Conservation (phyloP, 2,797 vertebrate species). For the Enoplosus armatus region DNA sequence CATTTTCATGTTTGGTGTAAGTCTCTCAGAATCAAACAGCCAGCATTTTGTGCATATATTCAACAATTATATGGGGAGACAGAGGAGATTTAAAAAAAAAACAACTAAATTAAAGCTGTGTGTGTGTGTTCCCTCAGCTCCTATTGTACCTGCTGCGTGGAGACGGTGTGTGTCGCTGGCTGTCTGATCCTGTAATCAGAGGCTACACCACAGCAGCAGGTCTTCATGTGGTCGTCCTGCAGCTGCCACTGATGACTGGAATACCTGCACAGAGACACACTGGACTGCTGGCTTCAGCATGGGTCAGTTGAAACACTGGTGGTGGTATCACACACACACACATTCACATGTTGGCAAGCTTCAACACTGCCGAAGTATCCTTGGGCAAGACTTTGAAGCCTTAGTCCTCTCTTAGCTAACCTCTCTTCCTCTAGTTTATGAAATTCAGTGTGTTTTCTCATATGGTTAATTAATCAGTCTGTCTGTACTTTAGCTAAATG, state of each 20-base stretch:
- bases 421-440: not conserved
- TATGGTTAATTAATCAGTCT: not conserved
- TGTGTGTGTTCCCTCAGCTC: slow-evolving; percentile 77
- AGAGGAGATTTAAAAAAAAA: not conserved
- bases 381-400: slow-evolving; percentile 8
- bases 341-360: not conserved
- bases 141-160: slow-evolving; percentile 88
- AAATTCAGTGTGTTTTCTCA: not conserved
- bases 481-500: not conserved
- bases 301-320: slow-evolving; percentile 81
- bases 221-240: slow-evolving; percentile 87
- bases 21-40: not conserved
- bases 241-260: slow-evolving; percentile 89
- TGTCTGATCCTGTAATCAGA: slow-evolving; percentile 89
- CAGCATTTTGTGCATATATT: not conserved
- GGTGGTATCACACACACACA: not conserved
- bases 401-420: not conserved
- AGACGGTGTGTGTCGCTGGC: slow-evolving; percentile 89
- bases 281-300: slow-evolving; percentile 86
- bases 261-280: slow-evolving; percentile 85
- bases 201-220: slow-evolving; percentile 91
- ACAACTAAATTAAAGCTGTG: not conserved
- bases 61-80: not conserved
- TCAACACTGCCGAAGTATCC: not conserved
- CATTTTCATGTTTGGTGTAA: not conserved